A percentile compares a stretch with the other conserved stretches of the same genome.
phyloP scores from a whole-genome alignment of 1,140 invertebrate genomes.

The Drosophila kurseongensis region DNA sequence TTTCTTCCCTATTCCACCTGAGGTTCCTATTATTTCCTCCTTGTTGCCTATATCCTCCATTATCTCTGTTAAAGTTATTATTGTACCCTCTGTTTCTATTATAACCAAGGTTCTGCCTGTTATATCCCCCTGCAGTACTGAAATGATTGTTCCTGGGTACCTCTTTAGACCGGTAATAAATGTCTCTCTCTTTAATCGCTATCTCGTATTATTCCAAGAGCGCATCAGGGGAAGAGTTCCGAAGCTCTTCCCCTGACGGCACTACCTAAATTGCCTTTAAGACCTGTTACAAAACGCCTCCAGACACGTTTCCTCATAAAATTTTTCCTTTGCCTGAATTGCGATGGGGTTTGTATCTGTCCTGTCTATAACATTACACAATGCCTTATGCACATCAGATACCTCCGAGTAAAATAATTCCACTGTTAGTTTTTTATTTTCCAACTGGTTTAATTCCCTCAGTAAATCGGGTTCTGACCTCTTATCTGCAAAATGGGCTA shows the following conservation, averaged over 20 bases:
- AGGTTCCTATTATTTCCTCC: constrained; percentile 8
- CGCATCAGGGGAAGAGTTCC: no score
- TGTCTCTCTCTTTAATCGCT: no score
- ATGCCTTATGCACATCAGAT: constrained; percentile 3
- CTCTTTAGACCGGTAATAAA: no score
- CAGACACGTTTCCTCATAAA: constrained; percentile 6
- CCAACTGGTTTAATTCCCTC: no score
- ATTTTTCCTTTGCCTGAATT: neutral
- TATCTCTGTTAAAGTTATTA: constrained; percentile 9
- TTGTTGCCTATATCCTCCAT: constrained; percentile 12
- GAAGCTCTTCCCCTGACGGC: constrained; percentile 5
- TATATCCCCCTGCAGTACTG: no score
- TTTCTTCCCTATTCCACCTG: constrained; percentile 5
- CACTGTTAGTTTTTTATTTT: constrained; percentile 6
- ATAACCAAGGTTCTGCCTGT: neutral
- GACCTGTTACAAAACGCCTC: constrained; percentile 11
- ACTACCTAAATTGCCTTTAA: constrained; percentile 8
- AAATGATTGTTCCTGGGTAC: no score
- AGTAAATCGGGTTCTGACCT: no score
- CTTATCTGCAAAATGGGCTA: constrained; percentile 1
- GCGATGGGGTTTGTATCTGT: constrained; percentile 8
- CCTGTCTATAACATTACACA: constrained; percentile 11
- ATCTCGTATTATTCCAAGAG: neutral
- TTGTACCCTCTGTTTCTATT: constrained; percentile 7
- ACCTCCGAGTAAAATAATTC: constrained; percentile 3